Evolutionary conservation across 1,140 invertebrate species (phyloP).

Genomic region (Tribolium castaneum): DNA sequence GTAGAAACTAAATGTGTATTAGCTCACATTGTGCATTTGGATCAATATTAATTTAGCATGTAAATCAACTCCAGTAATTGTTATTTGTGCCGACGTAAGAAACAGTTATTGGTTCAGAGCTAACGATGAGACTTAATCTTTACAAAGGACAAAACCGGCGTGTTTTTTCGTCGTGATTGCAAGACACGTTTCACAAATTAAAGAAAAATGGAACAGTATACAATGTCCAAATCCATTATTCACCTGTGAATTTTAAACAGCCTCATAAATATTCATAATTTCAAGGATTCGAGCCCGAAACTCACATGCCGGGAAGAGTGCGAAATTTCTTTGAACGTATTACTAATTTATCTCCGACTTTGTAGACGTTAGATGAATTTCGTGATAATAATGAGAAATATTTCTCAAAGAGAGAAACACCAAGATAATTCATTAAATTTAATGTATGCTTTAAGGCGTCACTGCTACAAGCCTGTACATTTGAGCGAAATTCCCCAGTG

Average conservation of each 20-base stretch:
- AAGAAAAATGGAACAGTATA: neutral
- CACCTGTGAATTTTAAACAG: slow-evolving; percentile 7
- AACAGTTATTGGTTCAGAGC: slow-evolving; percentile 7
- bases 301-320: slow-evolving; percentile 18
- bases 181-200: neutral
- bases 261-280: slow-evolving; percentile 13
- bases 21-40: neutral
- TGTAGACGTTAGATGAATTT: slow-evolving; percentile 40
- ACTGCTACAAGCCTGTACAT: slow-evolving; percentile 28
- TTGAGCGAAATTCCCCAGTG: slow-evolving; percentile 41
- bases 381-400: slow-evolving; percentile 43
- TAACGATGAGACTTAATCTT: neutral
- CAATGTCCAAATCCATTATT: slow-evolving; percentile 12
- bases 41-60: slow-evolving; percentile 17
- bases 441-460: slow-evolving; percentile 43
- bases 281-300: neutral
- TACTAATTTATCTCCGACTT: slow-evolving; percentile 37
- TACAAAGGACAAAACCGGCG: slow-evolving; percentile 4
- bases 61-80: neutral
- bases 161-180: neutral
- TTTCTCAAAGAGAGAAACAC: slow-evolving; percentile 44
- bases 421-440: slow-evolving; percentile 49
- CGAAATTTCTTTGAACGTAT: slow-evolving; percentile 36
- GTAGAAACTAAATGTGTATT: slow-evolving; percentile 4
- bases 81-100: neutral